Evolutionary conservation across 2,113 vertebrate species (phyloP).

Genomic region (Spea bombifrons): DNA sequence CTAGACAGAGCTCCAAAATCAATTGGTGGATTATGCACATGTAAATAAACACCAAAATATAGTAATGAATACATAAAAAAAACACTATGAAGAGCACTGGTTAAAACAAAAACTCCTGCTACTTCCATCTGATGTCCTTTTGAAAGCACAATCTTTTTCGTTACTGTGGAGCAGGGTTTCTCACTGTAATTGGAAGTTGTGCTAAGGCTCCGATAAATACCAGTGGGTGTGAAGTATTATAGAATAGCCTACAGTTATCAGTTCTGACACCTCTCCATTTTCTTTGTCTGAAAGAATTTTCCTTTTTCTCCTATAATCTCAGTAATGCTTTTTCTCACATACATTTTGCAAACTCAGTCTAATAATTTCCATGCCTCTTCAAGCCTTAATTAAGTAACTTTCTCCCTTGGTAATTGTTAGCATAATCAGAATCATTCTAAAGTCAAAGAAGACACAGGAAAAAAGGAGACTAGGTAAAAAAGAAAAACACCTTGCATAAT

Average conservation of each 20-base stretch:
- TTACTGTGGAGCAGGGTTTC: not conserved
- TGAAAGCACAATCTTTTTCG: constrained; percentile 16
- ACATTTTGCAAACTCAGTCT: not conserved
- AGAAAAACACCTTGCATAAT: not conserved
- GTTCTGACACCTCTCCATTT: not conserved
- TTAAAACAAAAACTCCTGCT: constrained; percentile 28
- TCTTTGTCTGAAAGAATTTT: not conserved
- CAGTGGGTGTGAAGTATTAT: constrained; percentile 11
- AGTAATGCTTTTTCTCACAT: not conserved
- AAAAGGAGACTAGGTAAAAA: not conserved
- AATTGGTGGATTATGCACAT: constrained; percentile 50
- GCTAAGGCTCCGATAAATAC: not conserved
- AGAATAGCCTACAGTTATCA: constrained; percentile 25
- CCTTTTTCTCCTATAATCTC: not conserved
- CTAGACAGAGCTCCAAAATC: constrained; percentile 60
- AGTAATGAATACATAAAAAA: constrained; percentile 44
- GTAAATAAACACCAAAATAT: constrained; percentile 52
- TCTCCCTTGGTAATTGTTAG: not conserved
- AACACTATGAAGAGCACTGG: constrained; percentile 41
- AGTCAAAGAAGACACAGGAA: not conserved
- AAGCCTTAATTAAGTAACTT: not conserved
- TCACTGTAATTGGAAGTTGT: constrained; percentile 16
- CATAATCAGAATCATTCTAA: constrained; percentile 1
- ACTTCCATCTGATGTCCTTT: constrained; percentile 25
- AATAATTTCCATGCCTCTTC: not conserved